phyloP scores from a whole-genome alignment of 2,113 vertebrate genomes.

The Vidua chalybeata region DNA sequence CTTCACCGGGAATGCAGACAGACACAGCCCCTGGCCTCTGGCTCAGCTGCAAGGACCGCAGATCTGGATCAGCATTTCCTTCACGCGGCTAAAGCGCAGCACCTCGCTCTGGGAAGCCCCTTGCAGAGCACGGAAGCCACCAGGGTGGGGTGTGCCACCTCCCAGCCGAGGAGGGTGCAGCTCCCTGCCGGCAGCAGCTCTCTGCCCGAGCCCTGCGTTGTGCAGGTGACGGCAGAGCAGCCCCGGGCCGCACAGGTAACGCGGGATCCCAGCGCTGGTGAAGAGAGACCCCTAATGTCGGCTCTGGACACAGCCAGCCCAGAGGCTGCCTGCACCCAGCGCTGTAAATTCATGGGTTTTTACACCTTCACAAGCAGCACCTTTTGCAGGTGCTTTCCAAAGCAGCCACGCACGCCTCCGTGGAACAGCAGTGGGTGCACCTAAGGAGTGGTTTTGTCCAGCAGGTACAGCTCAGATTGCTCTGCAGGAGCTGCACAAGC shows the following conservation, averaged over 20 bases:
- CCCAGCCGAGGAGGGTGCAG: background rate
- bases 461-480: background rate
- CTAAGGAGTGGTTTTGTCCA: background rate
- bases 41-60: background rate
- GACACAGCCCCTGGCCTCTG: too few relatives aligned
- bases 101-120: background rate
- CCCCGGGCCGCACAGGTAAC: background rate
- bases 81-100: accelerated
- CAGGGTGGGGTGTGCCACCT: background rate
- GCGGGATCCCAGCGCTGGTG: background rate
- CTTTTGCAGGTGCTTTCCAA: background rate
- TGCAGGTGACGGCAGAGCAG: background rate
- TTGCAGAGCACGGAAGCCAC: background rate
- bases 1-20: too few relatives aligned
- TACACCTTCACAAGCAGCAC: background rate
- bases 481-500: background rate
- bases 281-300: slow-evolving; percentile 47
- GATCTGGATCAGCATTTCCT: background rate
- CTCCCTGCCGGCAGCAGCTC: background rate
- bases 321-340: too few relatives aligned
- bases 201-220: accelerated
- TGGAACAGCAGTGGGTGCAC: background rate
- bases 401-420: background rate
- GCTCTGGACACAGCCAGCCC: background rate
- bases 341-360: accelerated